Base-by-base conservation (phyloP, 2,888 invertebrate species). In the Myathropa florea region DNA sequence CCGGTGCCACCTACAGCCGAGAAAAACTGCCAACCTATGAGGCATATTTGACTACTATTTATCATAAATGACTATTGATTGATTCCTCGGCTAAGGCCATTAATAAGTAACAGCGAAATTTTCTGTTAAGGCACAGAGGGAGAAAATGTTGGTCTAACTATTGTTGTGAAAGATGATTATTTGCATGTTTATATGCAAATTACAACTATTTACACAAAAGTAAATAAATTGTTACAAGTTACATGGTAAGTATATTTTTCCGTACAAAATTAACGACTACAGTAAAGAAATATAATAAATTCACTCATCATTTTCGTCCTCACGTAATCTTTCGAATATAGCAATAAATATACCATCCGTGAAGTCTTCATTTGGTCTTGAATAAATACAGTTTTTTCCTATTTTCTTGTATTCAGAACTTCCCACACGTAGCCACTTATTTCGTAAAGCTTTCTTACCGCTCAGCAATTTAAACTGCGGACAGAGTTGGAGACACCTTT, bases 291-390 rank as follows among this genome's bases (percentile, higher is more conserved):
- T 7, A 18, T 46, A 7, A 7, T 12, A n/a, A n/a, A n/a, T n/a
- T 59, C 24, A 82, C 53, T 85, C 39, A 0, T 61, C 68, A 23
- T 61, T 61, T 6, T 55, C 85, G 12, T 26, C 60, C 10, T 60
- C 79, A 9, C 46, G 72, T 26, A 89, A 87, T 64, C 95, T 94
- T 91, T 97, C 97, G 89, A 99, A 96, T 68, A 98, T 95, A 0
- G 99, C 98, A 39, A 99, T 94, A 93, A 99, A 99, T 93, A 99
- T 99, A 2, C 99, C 99, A 91, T 97, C 98, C 0, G 98, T 97
- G 4, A 95, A 93, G 93, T 98, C 98, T 0, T 93, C 92, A 4
- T 96, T 95, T 0, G 97, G 95, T 88, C 94, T 94, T 0, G 97
- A 95, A 90, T 98, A 96, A 55, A 99, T 91, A 91, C 98, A 98